A percentile compares a stretch with the other conserved stretches of the same genome.
phyloP scores from a whole-genome alignment of 2,797 vertebrate genomes.

The Vultur gryphus region DNA sequence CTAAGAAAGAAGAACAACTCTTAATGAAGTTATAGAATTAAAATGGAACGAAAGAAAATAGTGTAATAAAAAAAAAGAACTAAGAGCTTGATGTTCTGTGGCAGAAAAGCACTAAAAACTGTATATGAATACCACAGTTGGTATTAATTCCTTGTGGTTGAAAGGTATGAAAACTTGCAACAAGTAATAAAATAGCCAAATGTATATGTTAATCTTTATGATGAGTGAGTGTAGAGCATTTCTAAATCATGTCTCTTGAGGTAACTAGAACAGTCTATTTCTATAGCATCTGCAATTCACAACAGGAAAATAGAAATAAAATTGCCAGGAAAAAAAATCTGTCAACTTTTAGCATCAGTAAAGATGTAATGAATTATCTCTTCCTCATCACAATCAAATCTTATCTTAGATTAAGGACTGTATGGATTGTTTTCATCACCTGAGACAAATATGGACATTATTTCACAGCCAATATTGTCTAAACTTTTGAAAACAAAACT shows the following conservation, averaged over 20 bases:
- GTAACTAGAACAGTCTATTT: background rate
- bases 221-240: background rate
- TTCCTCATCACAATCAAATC: background rate
- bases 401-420: background rate
- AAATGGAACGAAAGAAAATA: background rate
- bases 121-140: background rate
- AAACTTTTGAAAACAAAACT: background rate
- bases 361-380: background rate
- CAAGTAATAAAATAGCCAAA: background rate
- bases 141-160: background rate
- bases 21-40: constrained; percentile 2
- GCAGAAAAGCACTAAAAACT: background rate
- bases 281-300: background rate
- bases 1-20: background rate
- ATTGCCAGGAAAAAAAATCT: background rate
- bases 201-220: background rate
- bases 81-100: background rate
- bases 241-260: background rate
- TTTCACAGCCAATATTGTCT: background rate
- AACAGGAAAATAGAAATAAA: background rate
- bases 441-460: background rate
- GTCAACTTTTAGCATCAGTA: background rate
- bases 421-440: background rate
- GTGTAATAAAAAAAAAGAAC: background rate
- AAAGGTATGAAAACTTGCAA: background rate